phyloP scores from a whole-genome alignment of 2,113 vertebrate genomes.

The Callospermophilus lateralis region DNA sequence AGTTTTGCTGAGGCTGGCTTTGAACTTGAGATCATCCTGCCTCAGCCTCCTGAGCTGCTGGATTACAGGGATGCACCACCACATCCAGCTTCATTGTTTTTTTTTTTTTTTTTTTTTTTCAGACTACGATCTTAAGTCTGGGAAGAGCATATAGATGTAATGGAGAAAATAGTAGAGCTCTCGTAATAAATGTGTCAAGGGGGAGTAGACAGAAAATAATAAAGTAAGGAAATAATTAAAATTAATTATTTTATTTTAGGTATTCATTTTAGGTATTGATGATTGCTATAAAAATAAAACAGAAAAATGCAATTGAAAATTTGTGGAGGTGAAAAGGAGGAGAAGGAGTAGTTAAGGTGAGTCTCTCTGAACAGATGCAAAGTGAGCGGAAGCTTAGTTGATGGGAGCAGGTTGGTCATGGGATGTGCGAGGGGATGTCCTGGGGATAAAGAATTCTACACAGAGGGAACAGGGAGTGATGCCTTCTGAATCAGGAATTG shows the following conservation, averaged over 20 bases:
- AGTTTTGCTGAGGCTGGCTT: too few relatives aligned
- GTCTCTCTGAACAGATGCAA: not conserved
- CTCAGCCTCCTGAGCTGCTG: too few relatives aligned
- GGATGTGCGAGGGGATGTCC: not conserved
- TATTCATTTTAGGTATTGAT: not conserved
- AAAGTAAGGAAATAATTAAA: not conserved
- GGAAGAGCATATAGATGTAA: not conserved
- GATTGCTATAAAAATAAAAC: not conserved
- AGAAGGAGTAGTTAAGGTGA: not conserved
- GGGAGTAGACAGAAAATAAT: not conserved
- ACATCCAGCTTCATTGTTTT: not conserved
- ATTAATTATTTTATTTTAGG: not conserved
- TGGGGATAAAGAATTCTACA: not conserved
- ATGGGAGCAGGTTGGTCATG: not conserved
- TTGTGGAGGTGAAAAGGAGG: not conserved
- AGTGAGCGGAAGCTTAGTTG: not conserved
- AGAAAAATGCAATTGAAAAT: not conserved
- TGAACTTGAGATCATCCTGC: too few relatives aligned
- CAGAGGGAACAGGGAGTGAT: not conserved
- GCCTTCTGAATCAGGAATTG: not conserved
- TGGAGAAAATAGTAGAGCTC: not conserved
- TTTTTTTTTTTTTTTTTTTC: not conserved
- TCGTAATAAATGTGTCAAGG: not conserved
- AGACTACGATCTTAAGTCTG: not conserved
- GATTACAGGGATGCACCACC: too few relatives aligned